Conservation (phyloP, 2,888 invertebrate genomes). For the Dryomyza anilis region DNA sequence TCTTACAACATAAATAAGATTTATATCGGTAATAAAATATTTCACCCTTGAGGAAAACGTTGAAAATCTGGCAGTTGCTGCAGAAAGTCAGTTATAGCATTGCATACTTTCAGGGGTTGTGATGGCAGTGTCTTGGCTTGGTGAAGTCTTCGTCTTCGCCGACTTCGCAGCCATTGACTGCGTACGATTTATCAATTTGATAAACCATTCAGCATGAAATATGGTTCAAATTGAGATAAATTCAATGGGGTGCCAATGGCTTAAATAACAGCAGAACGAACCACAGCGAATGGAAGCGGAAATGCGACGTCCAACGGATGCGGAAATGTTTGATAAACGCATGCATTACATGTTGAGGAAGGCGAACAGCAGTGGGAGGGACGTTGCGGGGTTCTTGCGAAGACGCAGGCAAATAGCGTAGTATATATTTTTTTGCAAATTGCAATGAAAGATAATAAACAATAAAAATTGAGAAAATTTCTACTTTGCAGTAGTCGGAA, state of each 20-base stretch:
- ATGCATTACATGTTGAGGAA: neutral
- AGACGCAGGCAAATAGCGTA: too few species aligned
- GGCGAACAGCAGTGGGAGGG: neutral
- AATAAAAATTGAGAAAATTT: too few species aligned
- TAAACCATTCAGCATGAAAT: constrained; percentile 15
- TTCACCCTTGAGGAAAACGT: constrained; percentile 44
- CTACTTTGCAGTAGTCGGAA: too few species aligned
- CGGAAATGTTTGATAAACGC: constrained; percentile 6
- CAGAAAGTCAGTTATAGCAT: constrained; percentile 5
- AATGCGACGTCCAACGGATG: neutral
- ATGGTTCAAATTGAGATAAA: constrained; percentile 11
- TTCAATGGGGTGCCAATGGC: constrained; percentile 4
- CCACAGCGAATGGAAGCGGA: constrained; percentile 3
- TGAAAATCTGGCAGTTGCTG: constrained; percentile 2
- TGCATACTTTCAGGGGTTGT: neutral
- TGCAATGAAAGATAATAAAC: too few species aligned
- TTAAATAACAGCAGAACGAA: neutral
- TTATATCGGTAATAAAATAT: constrained; percentile 49
- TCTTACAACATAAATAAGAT: constrained; percentile 45
- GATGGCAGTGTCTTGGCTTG: neutral
- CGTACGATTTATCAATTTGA: constrained; percentile 17
- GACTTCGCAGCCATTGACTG: neutral
- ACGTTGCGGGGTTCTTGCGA: too few species aligned
- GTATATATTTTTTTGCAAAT: too few species aligned
- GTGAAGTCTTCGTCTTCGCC: neutral